Conservation (phyloP, 2,888 invertebrate genomes). For the Penaeus monodon region DNA sequence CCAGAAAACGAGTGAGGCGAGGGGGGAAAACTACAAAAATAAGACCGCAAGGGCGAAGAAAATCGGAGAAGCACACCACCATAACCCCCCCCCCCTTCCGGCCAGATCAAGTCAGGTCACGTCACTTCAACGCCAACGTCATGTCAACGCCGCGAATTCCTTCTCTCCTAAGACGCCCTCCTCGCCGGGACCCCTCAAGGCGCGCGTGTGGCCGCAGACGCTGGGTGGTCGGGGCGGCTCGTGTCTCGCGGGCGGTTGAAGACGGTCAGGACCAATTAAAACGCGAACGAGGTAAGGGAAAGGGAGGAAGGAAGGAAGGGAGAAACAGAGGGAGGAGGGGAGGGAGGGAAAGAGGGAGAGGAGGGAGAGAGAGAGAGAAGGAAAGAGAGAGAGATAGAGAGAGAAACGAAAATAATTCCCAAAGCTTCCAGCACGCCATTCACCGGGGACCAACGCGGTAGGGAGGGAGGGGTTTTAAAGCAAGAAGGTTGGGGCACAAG, state of each 20-base stretch:
- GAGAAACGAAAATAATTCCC: background rate
- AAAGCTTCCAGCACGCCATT: too few species aligned
- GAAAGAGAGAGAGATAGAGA: background rate
- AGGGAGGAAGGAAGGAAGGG: background rate
- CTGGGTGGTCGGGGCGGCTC: too few species aligned
- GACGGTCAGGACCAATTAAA: background rate
- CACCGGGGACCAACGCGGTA: too few species aligned
- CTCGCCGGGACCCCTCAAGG: background rate
- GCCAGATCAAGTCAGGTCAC: background rate
- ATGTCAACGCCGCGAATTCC: background rate
- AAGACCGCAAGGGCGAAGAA: too few species aligned
- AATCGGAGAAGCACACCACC: background rate
- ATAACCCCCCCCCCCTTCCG: background rate
- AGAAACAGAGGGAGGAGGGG: too few species aligned
- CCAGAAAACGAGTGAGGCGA: background rate
- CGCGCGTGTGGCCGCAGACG: too few species aligned
- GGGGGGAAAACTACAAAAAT: too few species aligned
- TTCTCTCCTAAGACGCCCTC: background rate
- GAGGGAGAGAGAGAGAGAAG: background rate
- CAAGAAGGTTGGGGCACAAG: too few species aligned
- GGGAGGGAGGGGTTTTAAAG: too few species aligned
- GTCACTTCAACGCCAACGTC: background rate
- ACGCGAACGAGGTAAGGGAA: background rate
- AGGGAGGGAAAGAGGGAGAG: background rate
- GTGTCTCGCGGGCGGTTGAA: too few species aligned